phyloP scores from a whole-genome alignment of 2,888 invertebrate species.

The Polietes domitor region DNA sequence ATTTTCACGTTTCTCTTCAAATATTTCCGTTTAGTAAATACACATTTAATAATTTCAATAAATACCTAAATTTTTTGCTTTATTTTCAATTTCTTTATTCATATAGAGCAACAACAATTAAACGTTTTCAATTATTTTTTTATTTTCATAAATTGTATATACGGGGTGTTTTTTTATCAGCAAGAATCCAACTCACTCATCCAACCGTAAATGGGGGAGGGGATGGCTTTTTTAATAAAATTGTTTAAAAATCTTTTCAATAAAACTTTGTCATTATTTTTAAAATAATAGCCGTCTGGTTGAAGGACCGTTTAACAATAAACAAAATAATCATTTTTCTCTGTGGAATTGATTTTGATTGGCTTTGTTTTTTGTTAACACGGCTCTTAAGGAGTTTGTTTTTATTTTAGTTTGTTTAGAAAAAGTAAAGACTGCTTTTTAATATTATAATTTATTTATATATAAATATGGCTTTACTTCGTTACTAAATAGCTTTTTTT shows the following conservation, averaged over 20 bases:
- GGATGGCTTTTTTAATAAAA: neutral
- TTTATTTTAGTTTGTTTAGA: neutral
- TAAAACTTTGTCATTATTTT: neutral
- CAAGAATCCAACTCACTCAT: too few relatives aligned
- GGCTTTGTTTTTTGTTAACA: too few relatives aligned
- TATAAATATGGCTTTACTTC: neutral
- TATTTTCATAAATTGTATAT: constrained; percentile 29
- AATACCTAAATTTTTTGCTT: constrained; percentile 57
- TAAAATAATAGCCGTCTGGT: neutral
- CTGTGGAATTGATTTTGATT: neutral
- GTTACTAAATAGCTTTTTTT: neutral
- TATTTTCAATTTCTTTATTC: constrained; percentile 40
- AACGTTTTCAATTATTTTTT: constrained; percentile 47
- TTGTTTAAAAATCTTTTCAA: constrained; percentile 14
- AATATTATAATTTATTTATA: neutral
- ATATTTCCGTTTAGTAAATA: constrained; percentile 59
- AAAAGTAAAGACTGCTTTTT: constrained; percentile 4
- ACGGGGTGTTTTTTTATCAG: constrained; percentile 11
- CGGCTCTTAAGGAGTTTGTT: constrained; percentile 8
- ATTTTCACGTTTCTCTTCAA: constrained; percentile 31
- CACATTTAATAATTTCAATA: constrained; percentile 61
- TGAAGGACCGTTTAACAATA: too few relatives aligned
- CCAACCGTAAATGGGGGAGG: neutral
- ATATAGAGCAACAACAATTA: constrained; percentile 57
- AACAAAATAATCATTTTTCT: neutral